A percentile compares a stretch with the other conserved stretches of the same genome.
Conservation (phyloP, 64 coral and sea anemone genomes). For the Acropora yongei region DNA sequence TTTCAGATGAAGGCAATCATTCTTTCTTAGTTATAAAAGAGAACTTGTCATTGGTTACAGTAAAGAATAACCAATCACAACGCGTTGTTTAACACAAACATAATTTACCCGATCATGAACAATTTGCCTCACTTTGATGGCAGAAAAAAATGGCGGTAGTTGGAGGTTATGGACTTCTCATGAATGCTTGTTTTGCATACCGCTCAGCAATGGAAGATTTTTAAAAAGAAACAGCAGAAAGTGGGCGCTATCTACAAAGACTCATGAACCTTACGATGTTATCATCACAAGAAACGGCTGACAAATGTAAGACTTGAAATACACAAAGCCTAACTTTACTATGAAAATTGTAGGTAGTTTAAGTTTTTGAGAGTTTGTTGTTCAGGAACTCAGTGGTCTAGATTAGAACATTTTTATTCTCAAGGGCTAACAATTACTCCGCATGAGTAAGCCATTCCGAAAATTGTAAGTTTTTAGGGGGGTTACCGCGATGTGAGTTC, state of each 20-base stretch:
- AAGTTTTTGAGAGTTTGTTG: no score
- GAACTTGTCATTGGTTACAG: not conserved
- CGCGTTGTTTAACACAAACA: not conserved
- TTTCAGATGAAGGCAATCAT: no score
- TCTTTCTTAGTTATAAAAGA: not conserved
- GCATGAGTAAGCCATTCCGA: no score
- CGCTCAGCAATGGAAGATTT: not conserved
- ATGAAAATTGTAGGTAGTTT: not conserved
- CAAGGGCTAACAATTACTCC: no score
- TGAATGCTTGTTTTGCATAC: no score
- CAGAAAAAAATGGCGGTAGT: conserved; percentile 66
- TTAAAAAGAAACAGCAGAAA: not conserved
- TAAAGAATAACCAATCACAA: conserved; percentile 35
- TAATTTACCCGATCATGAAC: not conserved
- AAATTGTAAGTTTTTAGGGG: no score
- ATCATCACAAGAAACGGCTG: conserved; percentile 47
- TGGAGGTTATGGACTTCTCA: not conserved
- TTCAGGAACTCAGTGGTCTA: no score
- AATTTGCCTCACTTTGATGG: conserved; percentile 30
- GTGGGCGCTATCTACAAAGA: not conserved
- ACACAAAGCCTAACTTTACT: not conserved
- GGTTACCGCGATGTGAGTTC: no score
- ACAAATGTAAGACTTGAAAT: conserved; percentile 48
- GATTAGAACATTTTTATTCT: no score
- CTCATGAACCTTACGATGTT: not conserved